A percentile compares a stretch with the other conserved stretches of the same genome.
Conservation (phyloP, 2,888 invertebrate species). For the Gibbula magus region DNA sequence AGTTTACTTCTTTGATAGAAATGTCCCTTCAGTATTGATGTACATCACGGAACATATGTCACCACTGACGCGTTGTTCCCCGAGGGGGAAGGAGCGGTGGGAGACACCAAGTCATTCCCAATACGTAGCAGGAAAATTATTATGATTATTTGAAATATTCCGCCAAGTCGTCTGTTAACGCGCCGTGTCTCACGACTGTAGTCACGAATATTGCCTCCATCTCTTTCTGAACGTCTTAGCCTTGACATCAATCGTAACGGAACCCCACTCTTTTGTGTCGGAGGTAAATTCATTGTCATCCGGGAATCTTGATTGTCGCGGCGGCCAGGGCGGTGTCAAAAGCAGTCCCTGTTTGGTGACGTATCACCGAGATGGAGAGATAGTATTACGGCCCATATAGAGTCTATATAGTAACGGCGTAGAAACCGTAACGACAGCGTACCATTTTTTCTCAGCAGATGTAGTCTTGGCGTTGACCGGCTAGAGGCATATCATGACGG, state of each 20-base stretch:
- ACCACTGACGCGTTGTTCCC: neutral
- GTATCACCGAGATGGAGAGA: neutral
- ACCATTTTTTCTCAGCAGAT: neutral
- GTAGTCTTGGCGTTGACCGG: neutral
- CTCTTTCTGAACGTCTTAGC: neutral
- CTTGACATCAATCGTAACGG: neutral
- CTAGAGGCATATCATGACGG: neutral
- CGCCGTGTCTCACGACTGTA: neutral
- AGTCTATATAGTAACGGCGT: neutral
- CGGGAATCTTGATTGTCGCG: neutral
- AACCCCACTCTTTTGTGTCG: constrained; percentile 4
- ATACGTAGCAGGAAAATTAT: neutral
- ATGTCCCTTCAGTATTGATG: too few species aligned
- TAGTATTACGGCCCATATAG: neutral
- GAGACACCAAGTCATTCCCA: too few species aligned
- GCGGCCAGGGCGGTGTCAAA: neutral
- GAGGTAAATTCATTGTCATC: constrained; percentile 8
- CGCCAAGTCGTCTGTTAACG: neutral
- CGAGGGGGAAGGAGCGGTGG: neutral
- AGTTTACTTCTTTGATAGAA: too few species aligned
- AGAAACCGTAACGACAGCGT: neutral
- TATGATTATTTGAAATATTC: neutral
- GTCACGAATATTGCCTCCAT: neutral
- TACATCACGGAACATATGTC: neutral
- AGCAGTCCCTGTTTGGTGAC: neutral